Evolutionary conservation across 2,888 invertebrate species (phyloP).

Genomic region (Tricholauxania praeusta): DNA sequence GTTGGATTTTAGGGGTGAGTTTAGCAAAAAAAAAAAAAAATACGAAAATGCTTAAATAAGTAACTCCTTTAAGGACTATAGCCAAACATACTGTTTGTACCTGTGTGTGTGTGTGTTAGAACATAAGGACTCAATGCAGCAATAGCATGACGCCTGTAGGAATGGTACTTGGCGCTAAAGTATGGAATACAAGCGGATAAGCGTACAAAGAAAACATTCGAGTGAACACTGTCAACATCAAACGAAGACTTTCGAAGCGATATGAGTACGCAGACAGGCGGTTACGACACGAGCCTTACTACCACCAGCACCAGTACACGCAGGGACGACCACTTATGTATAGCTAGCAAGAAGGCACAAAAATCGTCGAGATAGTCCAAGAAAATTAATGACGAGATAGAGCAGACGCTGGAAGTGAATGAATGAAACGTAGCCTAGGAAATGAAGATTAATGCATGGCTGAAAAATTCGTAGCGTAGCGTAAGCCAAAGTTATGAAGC

Average conservation of each 20-base stretch:
- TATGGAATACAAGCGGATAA: too few species aligned
- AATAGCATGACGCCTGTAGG: neutral
- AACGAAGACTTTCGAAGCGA: neutral
- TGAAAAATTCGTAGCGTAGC: slow-evolving; percentile 1
- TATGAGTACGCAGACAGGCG: too few species aligned
- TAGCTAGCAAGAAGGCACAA: too few species aligned
- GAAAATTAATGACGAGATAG: neutral
- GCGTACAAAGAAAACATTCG: too few species aligned
- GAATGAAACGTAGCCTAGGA: neutral
- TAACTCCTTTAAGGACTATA: slow-evolving; percentile 16
- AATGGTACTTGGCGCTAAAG: too few species aligned
- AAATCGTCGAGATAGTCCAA: too few species aligned
- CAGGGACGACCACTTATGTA: neutral
- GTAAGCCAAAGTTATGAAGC: neutral
- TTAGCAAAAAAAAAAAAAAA: neutral
- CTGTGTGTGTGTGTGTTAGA: neutral
- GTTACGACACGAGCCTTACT: slow-evolving; percentile 15
- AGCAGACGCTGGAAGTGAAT: neutral
- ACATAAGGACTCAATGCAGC: slow-evolving; percentile 21
- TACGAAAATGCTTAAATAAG: slow-evolving; percentile 18
- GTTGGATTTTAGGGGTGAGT: slow-evolving; percentile 13
- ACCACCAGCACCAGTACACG: neutral
- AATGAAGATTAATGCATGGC: slow-evolving; percentile 23
- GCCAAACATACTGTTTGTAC: neutral
- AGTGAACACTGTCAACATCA: too few species aligned